Conservation (phyloP, 2,888 invertebrate genomes). For the Coelopa pilipes region DNA sequence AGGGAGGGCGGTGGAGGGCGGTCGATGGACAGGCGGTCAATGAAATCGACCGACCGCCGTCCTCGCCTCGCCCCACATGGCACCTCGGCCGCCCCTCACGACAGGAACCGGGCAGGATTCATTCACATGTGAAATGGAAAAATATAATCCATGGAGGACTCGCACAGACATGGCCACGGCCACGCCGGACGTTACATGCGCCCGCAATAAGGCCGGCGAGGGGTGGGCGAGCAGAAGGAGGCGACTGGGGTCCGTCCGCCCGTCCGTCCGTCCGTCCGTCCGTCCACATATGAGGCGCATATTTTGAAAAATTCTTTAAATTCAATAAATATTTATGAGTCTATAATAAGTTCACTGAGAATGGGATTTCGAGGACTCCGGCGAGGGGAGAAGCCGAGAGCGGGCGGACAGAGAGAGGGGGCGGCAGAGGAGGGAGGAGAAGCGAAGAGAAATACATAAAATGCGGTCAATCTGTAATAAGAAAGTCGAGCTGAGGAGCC, state of each 20-base stretch:
- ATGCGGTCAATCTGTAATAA: conserved; percentile 10
- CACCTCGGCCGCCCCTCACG: conserved; percentile 30
- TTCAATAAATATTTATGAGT: conserved; percentile 65
- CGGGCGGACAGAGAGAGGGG: neutral
- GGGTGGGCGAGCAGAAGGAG: no score
- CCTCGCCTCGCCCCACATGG: no score
- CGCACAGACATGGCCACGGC: conserved; percentile 48
- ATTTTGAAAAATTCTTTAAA: conserved; percentile 60
- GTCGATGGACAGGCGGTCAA: conserved; percentile 28
- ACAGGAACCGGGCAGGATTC: conserved; percentile 50
- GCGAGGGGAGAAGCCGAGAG: conserved; percentile 5
- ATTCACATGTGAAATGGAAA: conserved; percentile 63
- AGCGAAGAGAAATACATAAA: neutral
- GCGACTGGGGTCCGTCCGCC: no score
- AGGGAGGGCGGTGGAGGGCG: no score
- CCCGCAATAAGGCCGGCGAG: neutral
- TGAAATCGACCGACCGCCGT: conserved; percentile 39
- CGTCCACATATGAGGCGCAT: neutral
- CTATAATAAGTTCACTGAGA: conserved; percentile 50
- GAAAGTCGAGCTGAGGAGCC: neutral
- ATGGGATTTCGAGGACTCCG: conserved; percentile 14
- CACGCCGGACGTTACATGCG: conserved; percentile 6
- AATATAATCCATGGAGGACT: conserved; percentile 61
- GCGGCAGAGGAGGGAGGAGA: neutral
- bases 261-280: no score